phyloP scores from a whole-genome alignment of 2,888 invertebrate species.

The Oscheius sp. region DNA sequence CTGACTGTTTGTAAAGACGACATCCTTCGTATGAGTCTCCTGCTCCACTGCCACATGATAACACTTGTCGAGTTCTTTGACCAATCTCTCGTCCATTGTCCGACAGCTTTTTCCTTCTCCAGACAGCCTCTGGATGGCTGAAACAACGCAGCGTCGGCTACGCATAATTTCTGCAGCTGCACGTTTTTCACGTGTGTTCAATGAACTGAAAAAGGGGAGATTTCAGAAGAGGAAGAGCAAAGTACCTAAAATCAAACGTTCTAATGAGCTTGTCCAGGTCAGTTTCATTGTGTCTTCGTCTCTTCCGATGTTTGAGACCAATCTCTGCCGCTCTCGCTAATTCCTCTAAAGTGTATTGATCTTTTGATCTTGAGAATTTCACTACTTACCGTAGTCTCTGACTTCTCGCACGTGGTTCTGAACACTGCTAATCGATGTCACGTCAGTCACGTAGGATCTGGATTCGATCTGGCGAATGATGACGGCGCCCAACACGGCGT shows the following conservation, averaged over 20 bases:
- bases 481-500: conserved; percentile 62
- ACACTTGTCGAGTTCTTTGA: conserved; percentile 58
- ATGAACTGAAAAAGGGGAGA: conserved; percentile 37
- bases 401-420: neutral
- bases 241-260: conserved; percentile 22
- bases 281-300: conserved; percentile 51
- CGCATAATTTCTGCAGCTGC: conserved; percentile 64
- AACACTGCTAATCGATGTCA: neutral
- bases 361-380: neutral
- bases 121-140: conserved; percentile 53
- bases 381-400: conserved; percentile 27
- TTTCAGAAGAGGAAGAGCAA: neutral
- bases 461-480: conserved; percentile 63
- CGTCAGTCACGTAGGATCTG: conserved; percentile 29
- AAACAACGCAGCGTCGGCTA: conserved; percentile 62
- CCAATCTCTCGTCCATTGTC: conserved; percentile 46
- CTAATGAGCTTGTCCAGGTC: conserved; percentile 39
- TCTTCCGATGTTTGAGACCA: conserved; percentile 41
- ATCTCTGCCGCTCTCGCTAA: conserved; percentile 27
- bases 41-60: conserved; percentile 62
- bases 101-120: conserved; percentile 45
- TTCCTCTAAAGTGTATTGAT: conserved; percentile 14
- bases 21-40: conserved; percentile 54
- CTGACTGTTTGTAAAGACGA: conserved; percentile 49
- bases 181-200: conserved; percentile 49